These are phyloP conservation scores for Uromys caudimaculatus DNA, from an alignment of 2,797 vertebrate species.

Conservation along the genomic window DNA sequence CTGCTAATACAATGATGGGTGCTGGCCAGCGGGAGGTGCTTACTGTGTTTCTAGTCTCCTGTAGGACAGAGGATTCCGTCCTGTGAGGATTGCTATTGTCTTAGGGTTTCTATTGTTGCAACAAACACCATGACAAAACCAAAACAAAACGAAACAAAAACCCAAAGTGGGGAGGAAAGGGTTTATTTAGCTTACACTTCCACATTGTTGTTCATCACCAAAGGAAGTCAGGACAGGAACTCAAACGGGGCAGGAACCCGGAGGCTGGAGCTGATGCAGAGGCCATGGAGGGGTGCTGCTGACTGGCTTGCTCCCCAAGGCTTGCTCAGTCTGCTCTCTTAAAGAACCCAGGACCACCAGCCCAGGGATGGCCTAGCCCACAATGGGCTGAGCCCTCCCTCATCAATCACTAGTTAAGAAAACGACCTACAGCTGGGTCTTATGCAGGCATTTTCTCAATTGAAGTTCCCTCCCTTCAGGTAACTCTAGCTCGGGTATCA, in stretches of 20 bases:
- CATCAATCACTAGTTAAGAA: neutral
- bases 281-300: neutral
- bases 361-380: neutral
- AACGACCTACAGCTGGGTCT: neutral
- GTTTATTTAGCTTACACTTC: neutral
- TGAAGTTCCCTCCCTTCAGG: neutral
- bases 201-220: neutral
- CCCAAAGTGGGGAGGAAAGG: neutral
- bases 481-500: neutral
- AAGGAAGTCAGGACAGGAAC: neutral
- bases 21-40: neutral
- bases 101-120: neutral
- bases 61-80: neutral
- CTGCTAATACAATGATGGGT: neutral
- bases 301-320: no score
- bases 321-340: neutral
- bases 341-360: neutral
- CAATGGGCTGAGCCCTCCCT: neutral
- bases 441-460: neutral
- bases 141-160: neutral
- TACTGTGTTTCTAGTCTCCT: fast-evolving
- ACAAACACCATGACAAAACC: neutral
- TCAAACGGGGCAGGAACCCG: neutral
- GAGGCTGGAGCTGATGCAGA: neutral
- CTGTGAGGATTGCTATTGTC: neutral